phyloP scores from a whole-genome alignment of 2,113 vertebrate genomes.

The Malurus melanocephalus region DNA sequence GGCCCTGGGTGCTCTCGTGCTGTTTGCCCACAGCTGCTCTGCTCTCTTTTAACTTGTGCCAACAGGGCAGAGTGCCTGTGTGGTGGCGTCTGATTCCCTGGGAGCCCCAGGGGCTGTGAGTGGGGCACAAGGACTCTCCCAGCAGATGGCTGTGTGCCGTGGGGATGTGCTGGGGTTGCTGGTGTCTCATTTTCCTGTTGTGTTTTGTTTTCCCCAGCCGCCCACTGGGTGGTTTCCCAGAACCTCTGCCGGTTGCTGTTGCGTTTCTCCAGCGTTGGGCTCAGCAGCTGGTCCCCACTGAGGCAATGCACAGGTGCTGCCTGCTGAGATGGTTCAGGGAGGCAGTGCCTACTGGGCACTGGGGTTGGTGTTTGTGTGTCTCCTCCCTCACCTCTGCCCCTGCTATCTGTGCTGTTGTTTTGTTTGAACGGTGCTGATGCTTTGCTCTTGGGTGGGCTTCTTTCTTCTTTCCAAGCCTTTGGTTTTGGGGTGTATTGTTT shows the following conservation, averaged over 20 bases:
- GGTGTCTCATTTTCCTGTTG: not conserved
- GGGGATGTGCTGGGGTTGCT: slow-evolving; percentile 8
- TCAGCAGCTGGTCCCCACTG: not conserved
- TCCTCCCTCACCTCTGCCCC: slow-evolving; percentile 10
- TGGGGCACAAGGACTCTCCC: not conserved
- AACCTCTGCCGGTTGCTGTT: not conserved
- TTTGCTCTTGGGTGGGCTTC: slow-evolving; percentile 56
- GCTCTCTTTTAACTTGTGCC: slow-evolving; percentile 41
- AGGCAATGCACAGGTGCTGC: not conserved
- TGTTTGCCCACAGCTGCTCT: not conserved
- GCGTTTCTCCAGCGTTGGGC: not conserved
- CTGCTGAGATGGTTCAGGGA: not conserved
- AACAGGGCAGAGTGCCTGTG: slow-evolving; percentile 1
- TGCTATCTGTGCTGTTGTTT: slow-evolving; percentile 11
- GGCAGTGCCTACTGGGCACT: not conserved
- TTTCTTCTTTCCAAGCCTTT: slow-evolving; percentile 46
- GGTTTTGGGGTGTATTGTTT: slow-evolving; percentile 54
- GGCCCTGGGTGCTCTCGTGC: not conserved
- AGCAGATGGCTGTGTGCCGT: not conserved
- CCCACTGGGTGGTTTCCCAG: not conserved
- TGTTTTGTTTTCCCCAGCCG: slow-evolving; percentile 6
- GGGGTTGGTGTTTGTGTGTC: not conserved
- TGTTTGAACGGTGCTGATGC: slow-evolving; percentile 24
- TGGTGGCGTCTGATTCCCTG: not conserved
- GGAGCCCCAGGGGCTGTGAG: not conserved